Percentiles rank a stretch among this genome's conserved stretches.
Conservation (phyloP, 2,888 invertebrate species). For the Agrochola circellaris region DNA sequence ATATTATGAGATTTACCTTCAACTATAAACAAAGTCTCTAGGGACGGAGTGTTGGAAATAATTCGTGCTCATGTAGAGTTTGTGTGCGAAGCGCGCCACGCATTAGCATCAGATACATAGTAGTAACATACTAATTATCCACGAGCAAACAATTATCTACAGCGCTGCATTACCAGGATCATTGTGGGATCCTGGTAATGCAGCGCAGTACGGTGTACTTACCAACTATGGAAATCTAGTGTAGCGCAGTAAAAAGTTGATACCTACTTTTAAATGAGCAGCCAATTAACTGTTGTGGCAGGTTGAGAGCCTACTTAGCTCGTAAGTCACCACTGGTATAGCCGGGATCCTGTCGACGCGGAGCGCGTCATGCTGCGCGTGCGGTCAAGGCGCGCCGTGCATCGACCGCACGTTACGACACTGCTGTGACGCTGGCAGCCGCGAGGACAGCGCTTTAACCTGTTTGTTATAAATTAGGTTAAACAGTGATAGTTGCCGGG, state of each 20-base stretch:
- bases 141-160: no score
- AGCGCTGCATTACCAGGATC: no score
- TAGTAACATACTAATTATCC: no score
- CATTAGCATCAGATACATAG: no score
- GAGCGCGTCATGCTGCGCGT: neutral
- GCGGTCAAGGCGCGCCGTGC: constrained; percentile 15
- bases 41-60: neutral
- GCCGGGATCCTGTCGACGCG: no score
- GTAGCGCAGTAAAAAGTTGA: neutral
- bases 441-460: constrained; percentile 26
- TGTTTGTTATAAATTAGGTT: constrained; percentile 35
- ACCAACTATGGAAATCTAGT: no score
- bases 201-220: neutral
- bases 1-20: neutral
- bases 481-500: constrained; percentile 22
- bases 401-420: constrained; percentile 6
- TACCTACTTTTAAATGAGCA: neutral
- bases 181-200: neutral
- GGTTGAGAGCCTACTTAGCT: neutral
- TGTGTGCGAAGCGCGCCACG: no score
- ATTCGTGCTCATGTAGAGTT: neutral
- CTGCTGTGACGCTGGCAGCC: neutral
- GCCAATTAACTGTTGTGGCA: neutral
- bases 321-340: neutral
- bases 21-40: neutral